Conservation (phyloP, 1,140 invertebrate species). For the Papilio aristodemus region DNA sequence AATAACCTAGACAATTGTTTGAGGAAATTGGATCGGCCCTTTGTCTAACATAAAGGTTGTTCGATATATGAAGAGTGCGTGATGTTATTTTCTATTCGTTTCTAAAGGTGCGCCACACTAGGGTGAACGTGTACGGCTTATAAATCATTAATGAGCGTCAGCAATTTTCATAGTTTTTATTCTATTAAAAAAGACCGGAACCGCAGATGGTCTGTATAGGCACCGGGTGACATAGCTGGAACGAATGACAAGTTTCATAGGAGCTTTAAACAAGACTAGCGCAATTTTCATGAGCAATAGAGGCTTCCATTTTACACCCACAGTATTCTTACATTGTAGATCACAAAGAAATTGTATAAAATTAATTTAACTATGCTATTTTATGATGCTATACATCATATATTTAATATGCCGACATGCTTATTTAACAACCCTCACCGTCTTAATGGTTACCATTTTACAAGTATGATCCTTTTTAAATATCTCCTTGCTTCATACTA, state of each 20-base stretch:
- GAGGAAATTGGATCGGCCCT: constrained; percentile 12
- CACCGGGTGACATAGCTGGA: constrained; percentile 57
- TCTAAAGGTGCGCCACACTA: constrained; percentile 25
- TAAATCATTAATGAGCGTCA: constrained; percentile 35
- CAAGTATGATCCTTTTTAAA: too few species aligned
- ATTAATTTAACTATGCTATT: background rate
- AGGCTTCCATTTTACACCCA: background rate
- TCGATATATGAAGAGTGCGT: constrained; percentile 4
- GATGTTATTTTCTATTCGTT: constrained; percentile 20
- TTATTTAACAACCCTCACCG: too few species aligned
- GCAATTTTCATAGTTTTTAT: constrained; percentile 32
- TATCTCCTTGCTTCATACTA: too few species aligned
- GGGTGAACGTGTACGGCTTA: constrained; percentile 26
- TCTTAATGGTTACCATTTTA: too few species aligned
- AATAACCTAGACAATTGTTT: constrained; percentile 16
- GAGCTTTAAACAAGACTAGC: constrained; percentile 22
- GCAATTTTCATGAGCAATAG: constrained; percentile 1
- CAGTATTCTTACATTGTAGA: too few species aligned
- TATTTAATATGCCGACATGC: too few species aligned
- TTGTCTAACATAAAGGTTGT: constrained; percentile 20
- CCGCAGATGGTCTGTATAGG: constrained; percentile 52
- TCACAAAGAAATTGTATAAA: too few species aligned
- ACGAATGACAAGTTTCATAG: constrained; percentile 53
- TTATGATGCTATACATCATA: too few species aligned
- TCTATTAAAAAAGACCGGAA: constrained; percentile 48